These are phyloP conservation scores for Leptopilina syphax DNA, from an alignment of 2,888 invertebrate species.

Conservation along the genomic window DNA sequence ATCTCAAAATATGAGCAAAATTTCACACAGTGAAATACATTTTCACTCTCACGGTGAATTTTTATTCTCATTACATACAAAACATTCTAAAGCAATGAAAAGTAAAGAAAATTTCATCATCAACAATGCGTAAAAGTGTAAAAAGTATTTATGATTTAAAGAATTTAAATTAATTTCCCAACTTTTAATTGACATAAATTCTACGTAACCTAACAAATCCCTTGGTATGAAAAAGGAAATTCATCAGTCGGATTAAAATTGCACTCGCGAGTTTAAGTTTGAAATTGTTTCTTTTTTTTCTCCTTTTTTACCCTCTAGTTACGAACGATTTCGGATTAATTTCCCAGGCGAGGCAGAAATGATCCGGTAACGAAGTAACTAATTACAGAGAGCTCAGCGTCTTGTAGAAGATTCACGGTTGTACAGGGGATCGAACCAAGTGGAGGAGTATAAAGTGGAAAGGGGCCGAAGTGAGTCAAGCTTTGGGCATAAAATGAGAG, in stretches of 20 bases:
- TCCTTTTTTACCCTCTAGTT: not conserved
- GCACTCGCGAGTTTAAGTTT: not conserved
- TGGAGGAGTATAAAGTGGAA: not conserved
- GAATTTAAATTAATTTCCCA: too few relatives aligned
- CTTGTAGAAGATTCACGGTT: conserved; percentile 6
- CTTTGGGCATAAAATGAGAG: conserved; percentile 19
- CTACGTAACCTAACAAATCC: not conserved
- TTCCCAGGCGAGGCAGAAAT: conserved; percentile 54
- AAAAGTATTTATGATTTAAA: too few relatives aligned
- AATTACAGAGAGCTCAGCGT: conserved; percentile 57
- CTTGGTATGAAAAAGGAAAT: not conserved
- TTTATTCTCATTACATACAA: not conserved
- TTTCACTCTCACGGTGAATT: not conserved
- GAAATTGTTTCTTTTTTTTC: conserved; percentile 21
- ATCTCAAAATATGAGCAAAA: not conserved
- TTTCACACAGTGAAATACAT: not conserved
- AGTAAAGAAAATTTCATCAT: too few relatives aligned
- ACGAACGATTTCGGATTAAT: conserved; percentile 41
- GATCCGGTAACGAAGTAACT: conserved; percentile 57
- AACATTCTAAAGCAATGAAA: too few relatives aligned
- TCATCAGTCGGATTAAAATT: conserved; percentile 26
- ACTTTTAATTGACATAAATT: too few relatives aligned
- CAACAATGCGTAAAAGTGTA: too few relatives aligned
- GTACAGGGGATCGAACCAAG: not conserved
- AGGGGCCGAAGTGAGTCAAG: not conserved